Percentiles rank a stretch among this genome's conserved stretches.
Conservation (phyloP, 1,140 invertebrate genomes). For the Dendrolimus kikuchii region DNA sequence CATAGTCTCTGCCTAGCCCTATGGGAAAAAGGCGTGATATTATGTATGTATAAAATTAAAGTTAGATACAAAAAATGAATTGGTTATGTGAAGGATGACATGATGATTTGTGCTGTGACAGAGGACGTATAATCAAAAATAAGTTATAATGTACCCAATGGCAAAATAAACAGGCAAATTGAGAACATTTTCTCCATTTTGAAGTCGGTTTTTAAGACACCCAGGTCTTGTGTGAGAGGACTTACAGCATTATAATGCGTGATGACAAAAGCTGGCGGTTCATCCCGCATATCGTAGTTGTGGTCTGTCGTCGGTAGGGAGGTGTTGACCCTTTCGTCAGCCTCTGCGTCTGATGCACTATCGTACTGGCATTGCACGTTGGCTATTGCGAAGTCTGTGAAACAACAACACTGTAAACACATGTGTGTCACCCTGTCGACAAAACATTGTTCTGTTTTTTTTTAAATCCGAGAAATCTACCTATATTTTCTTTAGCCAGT, state of each 20-base stretch:
- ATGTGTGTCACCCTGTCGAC: not conserved
- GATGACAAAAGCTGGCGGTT: constrained; percentile 67
- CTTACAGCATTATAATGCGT: constrained; percentile 29
- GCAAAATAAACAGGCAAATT: no score
- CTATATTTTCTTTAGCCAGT: not conserved
- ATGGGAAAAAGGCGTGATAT: no score
- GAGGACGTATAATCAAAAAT: no score
- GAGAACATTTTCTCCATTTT: no score
- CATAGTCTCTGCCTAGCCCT: no score
- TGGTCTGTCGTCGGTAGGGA: constrained; percentile 38
- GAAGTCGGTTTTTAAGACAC: no score
- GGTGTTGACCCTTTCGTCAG: constrained; percentile 10
- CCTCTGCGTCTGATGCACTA: constrained; percentile 52
- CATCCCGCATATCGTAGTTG: constrained; percentile 59
- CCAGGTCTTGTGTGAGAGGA: not conserved
- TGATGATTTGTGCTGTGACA: no score
- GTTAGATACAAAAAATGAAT: no score
- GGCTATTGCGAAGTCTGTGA: constrained; percentile 72
- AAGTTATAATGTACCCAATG: no score
- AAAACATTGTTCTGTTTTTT: not conserved
- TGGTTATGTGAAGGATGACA: no score
- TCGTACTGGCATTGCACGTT: constrained; percentile 76
- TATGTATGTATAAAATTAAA: no score
- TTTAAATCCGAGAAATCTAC: not conserved
- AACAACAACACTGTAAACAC: not conserved